A percentile compares a stretch with the other conserved stretches of the same genome.
phyloP scores from a whole-genome alignment of 1,140 invertebrate species.

The Drosophila repleta region DNA sequence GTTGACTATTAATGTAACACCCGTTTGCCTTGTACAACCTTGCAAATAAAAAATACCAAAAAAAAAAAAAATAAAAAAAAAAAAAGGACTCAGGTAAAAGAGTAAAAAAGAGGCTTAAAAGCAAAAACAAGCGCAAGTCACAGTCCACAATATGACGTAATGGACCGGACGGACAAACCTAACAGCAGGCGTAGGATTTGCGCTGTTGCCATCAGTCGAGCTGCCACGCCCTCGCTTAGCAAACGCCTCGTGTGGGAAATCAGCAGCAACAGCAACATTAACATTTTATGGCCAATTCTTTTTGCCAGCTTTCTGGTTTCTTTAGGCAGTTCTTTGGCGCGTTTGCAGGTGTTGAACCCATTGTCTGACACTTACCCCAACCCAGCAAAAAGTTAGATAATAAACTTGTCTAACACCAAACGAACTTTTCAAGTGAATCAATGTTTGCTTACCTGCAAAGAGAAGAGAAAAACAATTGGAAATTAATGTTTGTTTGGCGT shows the following conservation, averaged over 20 bases:
- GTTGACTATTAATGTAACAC: conserved; percentile 78
- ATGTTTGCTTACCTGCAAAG: conserved; percentile 62
- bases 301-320: conserved; percentile 41
- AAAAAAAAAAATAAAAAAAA: conserved; percentile 6
- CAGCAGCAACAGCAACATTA: conserved; percentile 26
- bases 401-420: conserved; percentile 32
- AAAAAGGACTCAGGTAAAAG: conserved; percentile 1
- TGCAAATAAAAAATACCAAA: conserved; percentile 47
- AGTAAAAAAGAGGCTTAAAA: conserved; percentile 34
- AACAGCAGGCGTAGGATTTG: conserved; percentile 68
- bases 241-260: conserved; percentile 62
- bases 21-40: conserved; percentile 81
- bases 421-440: conserved; percentile 1
- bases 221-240: conserved; percentile 53
- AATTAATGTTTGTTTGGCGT: conserved; percentile 35
- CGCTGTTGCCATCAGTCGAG: conserved; percentile 25
- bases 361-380: conserved; percentile 61
- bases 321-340: conserved; percentile 58
- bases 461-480: conserved; percentile 38
- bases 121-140: conserved; percentile 34
- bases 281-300: conserved; percentile 74
- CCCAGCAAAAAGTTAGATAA: conserved; percentile 60
- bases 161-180: conserved; percentile 30
- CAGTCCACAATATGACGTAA: conserved; percentile 65
- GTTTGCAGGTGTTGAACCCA: conserved; percentile 44